Conservation (phyloP, 2,113 vertebrate species). For the Eptesicus fuscus region DNA sequence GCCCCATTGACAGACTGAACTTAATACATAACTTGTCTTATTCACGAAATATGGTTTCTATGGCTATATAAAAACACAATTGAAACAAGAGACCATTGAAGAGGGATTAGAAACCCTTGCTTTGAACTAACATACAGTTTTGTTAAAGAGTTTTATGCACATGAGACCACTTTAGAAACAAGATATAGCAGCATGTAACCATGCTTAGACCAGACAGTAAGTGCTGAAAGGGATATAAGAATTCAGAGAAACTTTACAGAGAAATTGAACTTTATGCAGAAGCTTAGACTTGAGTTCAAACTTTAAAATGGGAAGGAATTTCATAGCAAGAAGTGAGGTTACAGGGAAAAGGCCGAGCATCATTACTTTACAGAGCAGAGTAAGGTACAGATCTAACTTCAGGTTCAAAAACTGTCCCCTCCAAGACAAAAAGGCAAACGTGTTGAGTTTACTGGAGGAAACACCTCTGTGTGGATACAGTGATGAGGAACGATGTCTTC, state of each 20-base stretch:
- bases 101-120: neutral
- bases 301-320: neutral
- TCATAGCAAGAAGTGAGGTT: neutral
- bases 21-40: neutral
- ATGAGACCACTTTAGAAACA: neutral
- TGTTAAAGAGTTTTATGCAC: neutral
- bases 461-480: neutral
- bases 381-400: neutral
- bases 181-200: neutral
- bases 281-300: neutral
- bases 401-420: neutral
- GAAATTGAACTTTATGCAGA: neutral
- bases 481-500: neutral
- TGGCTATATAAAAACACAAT: neutral
- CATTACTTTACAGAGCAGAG: neutral
- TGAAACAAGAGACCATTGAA: neutral
- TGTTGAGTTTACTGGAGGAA: neutral
- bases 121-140: neutral
- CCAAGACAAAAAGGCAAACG: neutral
- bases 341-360: neutral
- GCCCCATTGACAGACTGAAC: neutral
- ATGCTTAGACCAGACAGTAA: neutral
- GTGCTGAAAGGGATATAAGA: neutral
- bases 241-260: neutral
- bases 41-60: neutral